These are phyloP conservation scores for Meteorus colon DNA, from an alignment of 2,888 invertebrate species.

Conservation along the genomic window DNA sequence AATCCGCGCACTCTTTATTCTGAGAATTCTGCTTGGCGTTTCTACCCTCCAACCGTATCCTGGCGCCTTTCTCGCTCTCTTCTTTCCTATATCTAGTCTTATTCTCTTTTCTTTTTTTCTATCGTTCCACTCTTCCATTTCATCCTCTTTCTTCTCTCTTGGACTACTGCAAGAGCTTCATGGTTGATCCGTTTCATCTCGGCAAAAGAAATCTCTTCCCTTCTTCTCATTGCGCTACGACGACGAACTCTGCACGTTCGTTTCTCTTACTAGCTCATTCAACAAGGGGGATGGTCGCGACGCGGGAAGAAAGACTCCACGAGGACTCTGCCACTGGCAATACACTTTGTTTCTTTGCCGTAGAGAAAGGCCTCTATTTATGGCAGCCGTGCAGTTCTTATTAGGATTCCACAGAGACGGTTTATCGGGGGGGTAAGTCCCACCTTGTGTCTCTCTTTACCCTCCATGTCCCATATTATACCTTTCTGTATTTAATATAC, in stretches of 20 bases:
- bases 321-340: constrained; percentile 61
- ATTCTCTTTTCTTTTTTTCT: constrained; percentile 43
- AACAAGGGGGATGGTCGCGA: constrained; percentile 25
- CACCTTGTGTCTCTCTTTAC: constrained; percentile 19
- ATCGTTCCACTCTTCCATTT: constrained; percentile 43
- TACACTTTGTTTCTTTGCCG: constrained; percentile 61
- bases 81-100: constrained; percentile 18
- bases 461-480: constrained; percentile 25
- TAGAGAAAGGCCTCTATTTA: constrained; percentile 61
- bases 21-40: constrained; percentile 56
- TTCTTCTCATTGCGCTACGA: constrained; percentile 44
- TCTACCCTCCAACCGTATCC: constrained; percentile 44
- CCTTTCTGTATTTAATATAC: background rate
- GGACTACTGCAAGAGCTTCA: constrained; percentile 27
- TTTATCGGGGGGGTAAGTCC: constrained; percentile 53
- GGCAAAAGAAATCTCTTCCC: constrained; percentile 58
- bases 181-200: constrained; percentile 48
- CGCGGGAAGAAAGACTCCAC: constrained; percentile 36
- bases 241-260: constrained; percentile 59
- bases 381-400: constrained; percentile 62
- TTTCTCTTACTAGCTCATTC: constrained; percentile 31
- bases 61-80: constrained; percentile 31
- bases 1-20: constrained; percentile 71
- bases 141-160: constrained; percentile 12
- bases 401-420: constrained; percentile 60